phyloP scores from a whole-genome alignment of 2,888 invertebrate genomes.

The Nebria salina region DNA sequence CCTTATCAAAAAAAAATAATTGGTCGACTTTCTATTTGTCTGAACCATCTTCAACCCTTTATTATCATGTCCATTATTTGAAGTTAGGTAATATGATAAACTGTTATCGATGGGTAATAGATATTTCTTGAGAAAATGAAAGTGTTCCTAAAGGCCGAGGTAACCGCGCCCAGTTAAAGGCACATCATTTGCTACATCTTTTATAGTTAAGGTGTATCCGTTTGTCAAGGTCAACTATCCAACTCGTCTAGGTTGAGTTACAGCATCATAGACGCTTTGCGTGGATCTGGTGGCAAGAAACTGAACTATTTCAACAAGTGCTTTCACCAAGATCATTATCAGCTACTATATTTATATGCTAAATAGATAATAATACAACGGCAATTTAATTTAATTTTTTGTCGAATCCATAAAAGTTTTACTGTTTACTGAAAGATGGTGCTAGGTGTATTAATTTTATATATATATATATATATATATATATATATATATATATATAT shows the following conservation, averaged over 20 bases:
- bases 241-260: slow-evolving; percentile 34
- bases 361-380: neutral
- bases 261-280: neutral
- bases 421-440: neutral
- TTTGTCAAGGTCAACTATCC: slow-evolving; percentile 34
- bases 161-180: slow-evolving; percentile 24
- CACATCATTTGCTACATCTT: neutral
- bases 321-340: slow-evolving; percentile 1
- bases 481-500: too few species aligned
- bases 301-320: neutral
- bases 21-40: neutral
- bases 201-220: slow-evolving; percentile 22
- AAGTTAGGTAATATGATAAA: neutral
- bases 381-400: neutral
- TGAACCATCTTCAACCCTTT: neutral
- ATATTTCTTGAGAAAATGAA: slow-evolving; percentile 24
- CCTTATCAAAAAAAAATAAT: neutral
- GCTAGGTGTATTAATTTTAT: slow-evolving; percentile 6
- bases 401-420: neutral
- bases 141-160: slow-evolving; percentile 11
- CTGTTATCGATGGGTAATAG: neutral
- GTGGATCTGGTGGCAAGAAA: neutral
- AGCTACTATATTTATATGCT: neutral
- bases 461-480: too few species aligned
- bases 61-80: neutral